Evolutionary conservation across 2,113 vertebrate species (phyloP), one percentile per base, ranked within the genome.

Genomic region (Cyprinodon tularosa): DNA sequence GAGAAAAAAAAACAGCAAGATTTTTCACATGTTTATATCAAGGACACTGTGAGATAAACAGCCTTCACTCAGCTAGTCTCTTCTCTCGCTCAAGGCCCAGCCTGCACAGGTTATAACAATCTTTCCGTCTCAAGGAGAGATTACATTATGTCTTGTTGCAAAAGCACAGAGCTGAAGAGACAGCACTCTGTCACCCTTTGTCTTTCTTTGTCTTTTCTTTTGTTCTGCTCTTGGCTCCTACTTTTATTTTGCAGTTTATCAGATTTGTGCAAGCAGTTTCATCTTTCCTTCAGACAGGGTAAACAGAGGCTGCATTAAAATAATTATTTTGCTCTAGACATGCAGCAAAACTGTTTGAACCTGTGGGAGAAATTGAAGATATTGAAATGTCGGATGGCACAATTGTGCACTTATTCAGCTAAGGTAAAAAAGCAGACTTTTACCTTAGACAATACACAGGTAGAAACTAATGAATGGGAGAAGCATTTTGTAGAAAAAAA

Each of bases 21-120:
- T 90, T 90, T 93, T 91, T 93, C 91, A 93, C 90, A 92, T 93
- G 90, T 93, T 90, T 92, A 93, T 91, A 92, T 87, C 92, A 93
- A 93, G 91, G 92, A 85, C 90, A 76, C 77, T 60, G 14, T 45
- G 60, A 90, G 76, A 93, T 93, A 92, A 93, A 92, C 89, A 93
- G 90, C 91, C 89, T 91, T 92, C 86, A 86, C 83, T 89, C 84
- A 89, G 86, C 82, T 88, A 72, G 86, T 90, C 90, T 92, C 80
- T 89, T 87, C 88, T 86, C 39, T 88, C 22, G 84, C 89, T 93
- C 90, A 89, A 93, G 90, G 91, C 90, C 87, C 80, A 78, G 82
- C 86, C 90, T 83, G 85, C 57, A 38, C 84, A 88, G 89, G 88
- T 93, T 92, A 92, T 91, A 92, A 90, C 90, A 92, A 89, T 87